Conservation (phyloP, 2,113 vertebrate genomes). For the Amphiprion ocellaris region DNA sequence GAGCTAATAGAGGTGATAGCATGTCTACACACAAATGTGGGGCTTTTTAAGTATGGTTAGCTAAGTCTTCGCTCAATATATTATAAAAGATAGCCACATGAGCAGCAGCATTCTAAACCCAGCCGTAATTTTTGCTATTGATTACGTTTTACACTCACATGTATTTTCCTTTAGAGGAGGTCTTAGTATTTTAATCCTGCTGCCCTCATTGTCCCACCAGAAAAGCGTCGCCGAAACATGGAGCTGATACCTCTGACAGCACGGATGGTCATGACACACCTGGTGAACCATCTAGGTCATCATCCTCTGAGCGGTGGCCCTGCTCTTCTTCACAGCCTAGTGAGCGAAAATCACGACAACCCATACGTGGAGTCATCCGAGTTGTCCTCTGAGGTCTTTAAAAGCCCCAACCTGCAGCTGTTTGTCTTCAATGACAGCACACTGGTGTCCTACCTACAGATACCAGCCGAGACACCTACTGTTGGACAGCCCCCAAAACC, state of each 20-base stretch:
- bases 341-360: conserved; percentile 96
- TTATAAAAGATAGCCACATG: conserved; percentile 25
- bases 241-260: conserved; percentile 96
- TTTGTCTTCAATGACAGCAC: conserved; percentile 98
- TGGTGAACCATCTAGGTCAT: conserved; percentile 97
- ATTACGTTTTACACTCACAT: not conserved
- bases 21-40: conserved; percentile 65
- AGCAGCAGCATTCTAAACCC: conserved; percentile 2
- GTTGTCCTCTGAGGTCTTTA: conserved; percentile 95
- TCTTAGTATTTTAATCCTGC: conserved; percentile 17
- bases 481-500: conserved; percentile 69
- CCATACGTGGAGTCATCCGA: conserved; percentile 90
- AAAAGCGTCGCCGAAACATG: conserved; percentile 91
- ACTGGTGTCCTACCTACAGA: conserved; percentile 96
- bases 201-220: conserved; percentile 75
- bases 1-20: conserved; percentile 63
- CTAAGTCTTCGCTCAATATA: conserved; percentile 18
- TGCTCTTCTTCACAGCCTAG: conserved; percentile 93
- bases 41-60: conserved; percentile 37
- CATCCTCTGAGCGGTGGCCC: conserved; percentile 93
- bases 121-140: conserved; percentile 15
- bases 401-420: conserved; percentile 95
- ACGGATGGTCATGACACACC: conserved; percentile 96
- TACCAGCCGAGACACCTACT: conserved; percentile 80
- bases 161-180: conserved; percentile 15